Conservation (phyloP, 1,140 invertebrate genomes). For the Berghia stephanieae region DNA sequence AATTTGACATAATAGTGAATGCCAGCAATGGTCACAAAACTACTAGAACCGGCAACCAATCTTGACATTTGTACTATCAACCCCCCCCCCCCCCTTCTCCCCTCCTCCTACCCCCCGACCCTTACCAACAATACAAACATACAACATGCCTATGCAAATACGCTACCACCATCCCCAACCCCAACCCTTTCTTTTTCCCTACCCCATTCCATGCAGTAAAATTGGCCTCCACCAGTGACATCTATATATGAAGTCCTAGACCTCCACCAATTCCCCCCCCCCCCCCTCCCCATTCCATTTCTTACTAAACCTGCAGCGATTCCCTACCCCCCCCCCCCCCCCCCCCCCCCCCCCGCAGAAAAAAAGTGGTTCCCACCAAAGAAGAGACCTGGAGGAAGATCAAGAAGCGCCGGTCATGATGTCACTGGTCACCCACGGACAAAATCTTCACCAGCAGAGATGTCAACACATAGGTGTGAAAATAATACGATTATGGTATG, state of each 20-base stretch:
- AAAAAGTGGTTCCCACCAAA: no score
- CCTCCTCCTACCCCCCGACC: not conserved
- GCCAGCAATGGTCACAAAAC: not conserved
- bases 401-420: no score
- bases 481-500: no score
- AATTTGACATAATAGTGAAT: not conserved
- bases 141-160: not conserved
- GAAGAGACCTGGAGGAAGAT: no score
- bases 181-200: not conserved
- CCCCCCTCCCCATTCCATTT: not conserved
- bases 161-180: not conserved
- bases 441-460: no score
- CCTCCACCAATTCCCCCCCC: not conserved
- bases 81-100: not conserved
- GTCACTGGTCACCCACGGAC: no score
- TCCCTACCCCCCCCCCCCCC: not conserved
- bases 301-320: not conserved
- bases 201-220: not conserved
- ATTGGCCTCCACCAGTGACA: not conserved
- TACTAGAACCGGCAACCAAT: not conserved
- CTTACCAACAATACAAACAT: no score
- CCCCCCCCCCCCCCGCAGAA: conserved; percentile 22
- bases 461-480: no score
- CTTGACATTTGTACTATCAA: not conserved
- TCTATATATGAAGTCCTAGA: not conserved